These are phyloP conservation scores for Gorsachius goisagi DNA, from an alignment of 2,113 vertebrate species.

Conservation along the genomic window DNA sequence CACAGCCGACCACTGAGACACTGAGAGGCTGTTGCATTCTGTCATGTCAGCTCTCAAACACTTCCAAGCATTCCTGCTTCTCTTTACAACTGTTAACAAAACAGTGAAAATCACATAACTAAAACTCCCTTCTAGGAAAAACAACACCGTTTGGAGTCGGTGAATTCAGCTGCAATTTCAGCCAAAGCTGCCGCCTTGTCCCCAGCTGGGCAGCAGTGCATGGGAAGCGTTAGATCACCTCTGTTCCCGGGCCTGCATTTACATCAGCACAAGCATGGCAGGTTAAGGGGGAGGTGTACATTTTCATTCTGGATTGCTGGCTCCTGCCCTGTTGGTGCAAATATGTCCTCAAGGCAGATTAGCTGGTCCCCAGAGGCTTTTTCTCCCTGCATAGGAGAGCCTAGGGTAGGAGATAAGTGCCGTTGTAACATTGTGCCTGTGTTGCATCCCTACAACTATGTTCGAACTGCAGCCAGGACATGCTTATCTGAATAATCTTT, in stretches of 20 bases:
- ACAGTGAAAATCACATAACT: neutral
- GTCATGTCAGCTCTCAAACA: constrained; percentile 43
- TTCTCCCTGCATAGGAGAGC: neutral
- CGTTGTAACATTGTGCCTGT: neutral
- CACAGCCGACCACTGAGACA: constrained; percentile 54
- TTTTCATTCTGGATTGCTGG: neutral
- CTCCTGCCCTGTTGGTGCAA: neutral
- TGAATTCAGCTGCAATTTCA: neutral
- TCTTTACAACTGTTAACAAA: constrained; percentile 10
- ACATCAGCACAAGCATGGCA: neutral
- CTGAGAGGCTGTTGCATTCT: constrained; percentile 40
- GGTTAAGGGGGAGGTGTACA: neutral
- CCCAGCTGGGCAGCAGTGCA: neutral
- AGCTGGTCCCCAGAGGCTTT: neutral
- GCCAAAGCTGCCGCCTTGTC: neutral
- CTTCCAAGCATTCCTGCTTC: neutral
- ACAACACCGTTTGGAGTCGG: neutral
- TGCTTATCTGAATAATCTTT: neutral
- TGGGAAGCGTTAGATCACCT: neutral
- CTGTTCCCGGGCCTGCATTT: neutral
- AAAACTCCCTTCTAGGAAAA: neutral
- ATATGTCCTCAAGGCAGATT: neutral
- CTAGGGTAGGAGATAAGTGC: neutral
- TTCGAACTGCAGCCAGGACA: neutral
- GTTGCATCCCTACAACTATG: neutral